phyloP scores from a whole-genome alignment of 2,888 invertebrate species.

The Nomada hirtipes region DNA sequence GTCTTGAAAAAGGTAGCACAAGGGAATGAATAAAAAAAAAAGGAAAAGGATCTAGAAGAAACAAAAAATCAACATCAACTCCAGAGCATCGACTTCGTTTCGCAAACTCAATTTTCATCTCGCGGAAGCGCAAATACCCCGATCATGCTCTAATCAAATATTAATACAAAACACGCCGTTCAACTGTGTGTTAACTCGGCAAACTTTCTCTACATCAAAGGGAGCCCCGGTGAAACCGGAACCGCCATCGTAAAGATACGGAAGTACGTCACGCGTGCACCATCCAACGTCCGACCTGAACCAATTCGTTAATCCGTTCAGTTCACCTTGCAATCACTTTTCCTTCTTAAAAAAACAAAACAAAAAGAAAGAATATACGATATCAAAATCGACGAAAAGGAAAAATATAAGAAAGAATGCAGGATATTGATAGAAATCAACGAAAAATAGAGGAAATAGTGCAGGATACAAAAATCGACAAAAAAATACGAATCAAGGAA shows the following conservation, averaged over 20 bases:
- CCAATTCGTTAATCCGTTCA: neutral
- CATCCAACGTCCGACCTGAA: slow-evolving; percentile 8
- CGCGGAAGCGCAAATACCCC: slow-evolving; percentile 26
- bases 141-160: slow-evolving; percentile 53
- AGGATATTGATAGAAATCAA: no score
- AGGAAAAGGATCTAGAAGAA: no score
- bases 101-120: slow-evolving; percentile 35
- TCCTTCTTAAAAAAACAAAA: no score
- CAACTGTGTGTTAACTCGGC: slow-evolving; percentile 41
- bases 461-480: neutral
- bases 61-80: neutral
- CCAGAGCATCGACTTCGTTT: slow-evolving; percentile 2
- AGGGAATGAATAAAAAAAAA: neutral
- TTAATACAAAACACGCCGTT: slow-evolving; percentile 47
- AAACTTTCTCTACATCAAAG: slow-evolving; percentile 45
- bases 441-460: neutral
- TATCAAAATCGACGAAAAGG: no score
- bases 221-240: slow-evolving; percentile 23
- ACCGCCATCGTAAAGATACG: slow-evolving; percentile 44
- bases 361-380: no score
- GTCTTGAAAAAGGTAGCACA: neutral
- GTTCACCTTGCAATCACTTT: neutral
- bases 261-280: neutral
- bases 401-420: no score
- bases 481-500: neutral